Evolutionary conservation across 2,888 invertebrate species (phyloP).

Genomic region (Polyommatus icarus): DNA sequence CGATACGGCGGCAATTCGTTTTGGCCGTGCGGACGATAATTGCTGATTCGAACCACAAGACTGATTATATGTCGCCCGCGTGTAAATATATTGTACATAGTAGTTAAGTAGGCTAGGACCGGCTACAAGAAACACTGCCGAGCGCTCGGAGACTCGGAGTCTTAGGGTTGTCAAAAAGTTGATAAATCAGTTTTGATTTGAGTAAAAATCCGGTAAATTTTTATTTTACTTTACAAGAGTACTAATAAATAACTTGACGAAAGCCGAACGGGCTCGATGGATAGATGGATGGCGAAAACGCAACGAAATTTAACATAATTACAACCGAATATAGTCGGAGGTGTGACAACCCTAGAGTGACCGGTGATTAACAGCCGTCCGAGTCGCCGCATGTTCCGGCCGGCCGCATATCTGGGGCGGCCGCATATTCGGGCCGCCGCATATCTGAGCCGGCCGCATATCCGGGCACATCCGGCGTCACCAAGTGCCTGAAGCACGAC

Average conservation of each 20-base stretch:
- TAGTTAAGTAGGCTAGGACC: conserved; percentile 62
- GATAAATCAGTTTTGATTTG: background rate
- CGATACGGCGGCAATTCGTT: conserved; percentile 68
- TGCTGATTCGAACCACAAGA: conserved; percentile 71
- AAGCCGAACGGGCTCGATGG: background rate
- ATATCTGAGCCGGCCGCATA: background rate
- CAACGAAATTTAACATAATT: background rate
- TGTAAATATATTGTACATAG: conserved; percentile 17
- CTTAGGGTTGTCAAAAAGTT: conserved; percentile 44
- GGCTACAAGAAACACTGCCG: conserved; percentile 75
- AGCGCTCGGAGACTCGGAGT: conserved; percentile 43
- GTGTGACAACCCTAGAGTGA: background rate
- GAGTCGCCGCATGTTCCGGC: background rate
- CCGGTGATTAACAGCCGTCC: background rate
- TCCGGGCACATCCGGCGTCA: conserved; percentile 41
- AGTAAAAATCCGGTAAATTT: background rate
- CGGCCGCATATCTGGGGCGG: background rate
- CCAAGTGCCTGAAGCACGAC: conserved; percentile 62
- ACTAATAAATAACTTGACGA: background rate
- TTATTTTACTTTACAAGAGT: background rate
- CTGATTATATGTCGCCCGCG: conserved; percentile 56
- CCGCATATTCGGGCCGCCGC: background rate
- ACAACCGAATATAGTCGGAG: background rate
- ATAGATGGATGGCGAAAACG: background rate
- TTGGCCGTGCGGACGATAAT: conserved; percentile 74